These are phyloP conservation scores for Cyanoliseus patagonus DNA, from an alignment of 2,113 vertebrate species.

Conservation along the genomic window DNA sequence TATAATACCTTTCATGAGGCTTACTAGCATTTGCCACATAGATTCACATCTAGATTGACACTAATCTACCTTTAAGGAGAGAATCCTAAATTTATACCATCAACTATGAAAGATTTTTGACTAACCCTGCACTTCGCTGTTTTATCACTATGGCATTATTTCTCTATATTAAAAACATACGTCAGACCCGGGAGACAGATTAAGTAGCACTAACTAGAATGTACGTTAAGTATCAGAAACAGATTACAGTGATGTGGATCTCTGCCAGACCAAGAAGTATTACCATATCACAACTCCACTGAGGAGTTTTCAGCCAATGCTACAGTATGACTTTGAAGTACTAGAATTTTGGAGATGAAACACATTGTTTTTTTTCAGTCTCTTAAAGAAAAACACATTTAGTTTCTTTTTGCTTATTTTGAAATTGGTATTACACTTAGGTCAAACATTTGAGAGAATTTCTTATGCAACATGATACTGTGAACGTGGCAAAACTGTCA, in stretches of 20 bases:
- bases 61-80: not conserved
- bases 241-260: not conserved
- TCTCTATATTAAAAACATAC: not conserved
- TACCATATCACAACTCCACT: not conserved
- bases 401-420: not conserved
- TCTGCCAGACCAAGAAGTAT: slow-evolving; percentile 13
- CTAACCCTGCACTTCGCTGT: not conserved
- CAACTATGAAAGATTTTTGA: not conserved
- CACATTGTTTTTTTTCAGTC: not conserved
- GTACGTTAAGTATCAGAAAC: not conserved
- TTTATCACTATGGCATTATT: not conserved
- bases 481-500: not conserved
- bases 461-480: not conserved
- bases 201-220: not conserved
- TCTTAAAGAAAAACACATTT: not conserved
- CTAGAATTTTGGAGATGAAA: not conserved
- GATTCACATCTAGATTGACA: not conserved
- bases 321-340: not conserved
- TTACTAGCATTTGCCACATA: not conserved
- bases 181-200: not conserved
- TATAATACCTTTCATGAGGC: not conserved
- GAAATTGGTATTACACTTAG: not conserved
- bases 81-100: not conserved
- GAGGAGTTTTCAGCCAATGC: not conserved
- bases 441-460: not conserved